phyloP scores from a whole-genome alignment of 2,797 vertebrate genomes.

The Karalla daura region DNA sequence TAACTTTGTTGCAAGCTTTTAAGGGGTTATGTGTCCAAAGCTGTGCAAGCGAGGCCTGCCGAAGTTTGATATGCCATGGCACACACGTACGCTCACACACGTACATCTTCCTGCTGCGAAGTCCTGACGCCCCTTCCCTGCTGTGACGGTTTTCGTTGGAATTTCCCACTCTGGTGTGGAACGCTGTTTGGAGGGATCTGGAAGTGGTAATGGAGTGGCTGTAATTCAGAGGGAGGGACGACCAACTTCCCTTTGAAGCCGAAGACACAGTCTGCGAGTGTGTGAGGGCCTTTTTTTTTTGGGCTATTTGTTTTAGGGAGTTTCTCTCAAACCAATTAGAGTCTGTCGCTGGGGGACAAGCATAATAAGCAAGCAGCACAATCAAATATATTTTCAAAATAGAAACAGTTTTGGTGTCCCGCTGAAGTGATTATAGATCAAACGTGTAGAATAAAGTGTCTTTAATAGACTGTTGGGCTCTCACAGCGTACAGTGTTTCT shows the following conservation, averaged over 20 bases:
- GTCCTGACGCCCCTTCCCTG: constrained; percentile 62
- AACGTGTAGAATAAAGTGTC: constrained; percentile 17
- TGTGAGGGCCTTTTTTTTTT: background rate
- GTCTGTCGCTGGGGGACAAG: constrained; percentile 6
- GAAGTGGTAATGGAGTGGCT: constrained; percentile 53
- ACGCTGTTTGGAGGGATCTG: constrained; percentile 58
- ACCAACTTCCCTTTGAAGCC: constrained; percentile 57
- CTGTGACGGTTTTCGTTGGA: constrained; percentile 70
- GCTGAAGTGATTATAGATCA: constrained; percentile 30
- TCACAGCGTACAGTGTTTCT: background rate
- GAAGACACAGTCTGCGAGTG: constrained; percentile 19
- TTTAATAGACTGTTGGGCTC: background rate
- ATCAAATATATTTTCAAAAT: constrained; percentile 27
- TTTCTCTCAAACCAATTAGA: constrained; percentile 46
- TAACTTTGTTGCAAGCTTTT: constrained; percentile 66
- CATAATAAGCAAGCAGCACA: constrained; percentile 30
- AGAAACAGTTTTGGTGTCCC: constrained; percentile 8
- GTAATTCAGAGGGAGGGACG: constrained; percentile 60
- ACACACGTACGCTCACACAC: constrained; percentile 14
- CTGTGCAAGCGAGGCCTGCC: constrained; percentile 41
- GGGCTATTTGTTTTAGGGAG: constrained; percentile 40
- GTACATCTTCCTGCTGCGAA: constrained; percentile 33
- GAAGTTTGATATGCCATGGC: constrained; percentile 47
- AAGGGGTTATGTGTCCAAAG: constrained; percentile 59
- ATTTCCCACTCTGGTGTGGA: constrained; percentile 74